Evolutionary conservation across 1,140 invertebrate genomes (phyloP), one percentile per base, ranked within the genome.

Genomic region (Panagrolaimus sp.): DNA sequence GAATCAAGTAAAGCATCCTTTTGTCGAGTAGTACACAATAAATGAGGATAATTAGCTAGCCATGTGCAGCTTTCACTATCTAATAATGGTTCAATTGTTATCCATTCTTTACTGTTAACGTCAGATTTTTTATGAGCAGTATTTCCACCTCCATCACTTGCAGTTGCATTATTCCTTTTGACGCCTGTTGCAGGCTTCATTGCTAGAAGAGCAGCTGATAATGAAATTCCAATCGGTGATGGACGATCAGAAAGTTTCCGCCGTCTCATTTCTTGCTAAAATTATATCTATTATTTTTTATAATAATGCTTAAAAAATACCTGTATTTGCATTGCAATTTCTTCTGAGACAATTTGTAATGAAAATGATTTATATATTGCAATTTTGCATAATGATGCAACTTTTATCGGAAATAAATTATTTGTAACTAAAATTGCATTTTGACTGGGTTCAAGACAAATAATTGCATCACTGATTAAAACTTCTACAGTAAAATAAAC

Each of bases 101-200:
- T 78, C 44, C 69, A 69, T 62, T 82, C 80, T 57, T 82, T 82
- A 65, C 76, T 79, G 68, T 83, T 83, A 11, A 82, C 80, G 67
- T 82, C 80, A 47, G 76, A 71, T 63, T 82, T 82, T 66, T 82
- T 82, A 44, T 81, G 81, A n/a, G 80, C 77, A 7, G 79, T 78
- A 65, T 81, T 81, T 38, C 79, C 82, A 45, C 51, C 76, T 13
- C 74, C 65, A 38, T 73, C 69, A 14, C 70, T 67, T 31, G 81
- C 79, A 65, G 72, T 81, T 11, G 76, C 76, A 57, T 75, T 75
- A 65, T 48, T 46, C 27, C 77, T 48, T 68, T 78, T 78, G 0
- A 69, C 73, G 3, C 77, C 75, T 25, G 70, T 69, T 48, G 75
- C 69, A 4, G 75, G 77, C 44, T 77, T 77, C 75, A 77, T 78